Evolutionary conservation across 1,140 invertebrate species (phyloP).

Genomic region (Zophobas morio): DNA sequence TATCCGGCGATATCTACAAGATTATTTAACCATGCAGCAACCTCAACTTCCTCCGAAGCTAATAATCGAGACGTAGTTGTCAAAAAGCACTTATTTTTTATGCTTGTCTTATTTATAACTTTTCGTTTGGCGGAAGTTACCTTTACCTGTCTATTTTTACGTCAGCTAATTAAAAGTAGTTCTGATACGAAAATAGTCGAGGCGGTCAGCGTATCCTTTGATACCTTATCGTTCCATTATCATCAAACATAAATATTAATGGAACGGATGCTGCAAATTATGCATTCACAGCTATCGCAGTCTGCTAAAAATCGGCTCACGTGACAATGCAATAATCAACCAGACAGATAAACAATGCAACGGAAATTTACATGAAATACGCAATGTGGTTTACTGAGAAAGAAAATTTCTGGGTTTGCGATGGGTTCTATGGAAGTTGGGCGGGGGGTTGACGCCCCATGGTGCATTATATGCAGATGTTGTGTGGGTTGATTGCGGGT

Average conservation of each 20-base stretch:
- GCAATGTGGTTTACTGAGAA: background rate
- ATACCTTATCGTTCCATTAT: no score
- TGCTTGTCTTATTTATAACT: constrained; percentile 12
- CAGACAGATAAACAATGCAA: constrained; percentile 9
- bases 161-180: constrained; percentile 1
- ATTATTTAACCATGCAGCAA: constrained; percentile 45
- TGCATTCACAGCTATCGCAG: background rate
- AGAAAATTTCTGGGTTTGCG: background rate
- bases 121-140: constrained; percentile 33
- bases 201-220: no score
- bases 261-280: background rate
- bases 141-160: constrained; percentile 35
- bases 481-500: constrained; percentile 5
- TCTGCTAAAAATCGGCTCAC: background rate
- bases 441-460: background rate
- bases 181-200: background rate
- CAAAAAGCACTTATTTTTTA: no score
- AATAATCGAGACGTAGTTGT: no score
- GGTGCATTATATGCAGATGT: constrained; percentile 19
- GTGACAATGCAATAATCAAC: background rate
- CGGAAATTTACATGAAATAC: constrained; percentile 16
- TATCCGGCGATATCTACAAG: constrained; percentile 48
- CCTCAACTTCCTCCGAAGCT: constrained; percentile 33
- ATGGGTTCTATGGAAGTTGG: no score
- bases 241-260: no score